A percentile compares a stretch with the other conserved stretches of the same genome.
phyloP scores from a whole-genome alignment of 2,797 vertebrate species.

The Limnodromus scolopaceus region DNA sequence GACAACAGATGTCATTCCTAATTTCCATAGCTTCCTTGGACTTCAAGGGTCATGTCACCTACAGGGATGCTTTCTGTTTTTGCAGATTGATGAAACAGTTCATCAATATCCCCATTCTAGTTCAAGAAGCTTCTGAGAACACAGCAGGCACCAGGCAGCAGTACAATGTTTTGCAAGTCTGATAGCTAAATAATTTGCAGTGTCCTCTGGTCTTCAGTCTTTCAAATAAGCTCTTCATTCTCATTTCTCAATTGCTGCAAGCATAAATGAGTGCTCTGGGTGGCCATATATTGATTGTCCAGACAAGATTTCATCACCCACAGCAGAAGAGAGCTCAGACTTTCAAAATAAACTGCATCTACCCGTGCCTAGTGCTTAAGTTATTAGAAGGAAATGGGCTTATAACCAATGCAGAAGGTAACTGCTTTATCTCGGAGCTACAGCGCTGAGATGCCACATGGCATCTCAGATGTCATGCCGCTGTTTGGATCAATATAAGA shows the following conservation, averaged over 20 bases:
- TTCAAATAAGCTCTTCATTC: neutral
- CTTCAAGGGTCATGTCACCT: neutral
- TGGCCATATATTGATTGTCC: neutral
- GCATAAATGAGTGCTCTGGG: neutral
- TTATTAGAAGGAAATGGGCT: neutral
- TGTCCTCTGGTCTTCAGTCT: neutral
- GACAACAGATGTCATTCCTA: neutral
- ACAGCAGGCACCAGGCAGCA: neutral
- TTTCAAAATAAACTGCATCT: neutral
- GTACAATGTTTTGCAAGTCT: neutral
- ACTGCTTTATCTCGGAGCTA: neutral
- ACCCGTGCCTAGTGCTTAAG: neutral
- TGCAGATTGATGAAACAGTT: neutral
- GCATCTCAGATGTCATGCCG: no score
- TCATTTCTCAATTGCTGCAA: neutral
- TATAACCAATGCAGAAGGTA: neutral
- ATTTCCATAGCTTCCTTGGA: neutral
- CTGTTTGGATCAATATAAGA: neutral
- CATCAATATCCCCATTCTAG: neutral
- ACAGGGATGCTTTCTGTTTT: neutral
- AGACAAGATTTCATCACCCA: neutral
- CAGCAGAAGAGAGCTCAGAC: neutral
- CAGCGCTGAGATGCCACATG: no score
- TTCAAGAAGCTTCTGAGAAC: neutral
- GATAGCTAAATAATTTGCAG: neutral